Base-by-base conservation (phyloP, 2,888 invertebrate species). In the Pocota personata region DNA sequence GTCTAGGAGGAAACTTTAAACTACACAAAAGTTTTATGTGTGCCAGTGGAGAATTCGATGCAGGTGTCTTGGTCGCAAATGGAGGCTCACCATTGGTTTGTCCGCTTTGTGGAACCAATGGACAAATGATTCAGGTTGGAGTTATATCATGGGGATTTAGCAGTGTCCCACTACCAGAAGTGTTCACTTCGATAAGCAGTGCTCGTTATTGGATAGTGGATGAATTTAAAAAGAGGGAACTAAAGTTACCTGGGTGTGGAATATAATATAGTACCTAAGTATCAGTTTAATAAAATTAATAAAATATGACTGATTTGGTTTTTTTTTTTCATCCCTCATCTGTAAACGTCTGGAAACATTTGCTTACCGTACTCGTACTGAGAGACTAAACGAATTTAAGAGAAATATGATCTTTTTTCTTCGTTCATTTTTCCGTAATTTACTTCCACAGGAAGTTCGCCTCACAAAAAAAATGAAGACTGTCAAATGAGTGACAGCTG, bases 1-100 rank as follows among this genome's bases (percentile, higher is more conserved):
- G 96, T 0, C 93, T 97, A 0, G 96, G 97, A 0, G 92, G 92
- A 1, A 92, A 94, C 90, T 97, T 96, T 90, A 89, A 92, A 50
- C 93, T 97, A 6, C 94, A 97, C 89, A 90, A 93, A 0, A 95
- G 95, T 4, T 96, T 97, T 90, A 94, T 96, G 79, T 97, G 97
- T 89, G 97, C 97, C 0, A 97, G 97, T 0, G 97, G 97, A 0
- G 95, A 96, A 89, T 89, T 92, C 0, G 95, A 94, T n/a, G 94
- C 94, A 87, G 96, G 97, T 88, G 95, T 96, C 0, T 97, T 97
- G 92, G 94, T 94, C 89, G 95, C 94, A 2, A 97, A 97, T 90
- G 97, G 97, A 0, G 97, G 97, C 0, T 95, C 96, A 19, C 96
- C 97, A 0, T 92, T 97, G 12, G 95, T 96, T 0, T 97, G 97